Base-by-base conservation (phyloP, 2,113 vertebrate species). In the Pimephales promelas region DNA sequence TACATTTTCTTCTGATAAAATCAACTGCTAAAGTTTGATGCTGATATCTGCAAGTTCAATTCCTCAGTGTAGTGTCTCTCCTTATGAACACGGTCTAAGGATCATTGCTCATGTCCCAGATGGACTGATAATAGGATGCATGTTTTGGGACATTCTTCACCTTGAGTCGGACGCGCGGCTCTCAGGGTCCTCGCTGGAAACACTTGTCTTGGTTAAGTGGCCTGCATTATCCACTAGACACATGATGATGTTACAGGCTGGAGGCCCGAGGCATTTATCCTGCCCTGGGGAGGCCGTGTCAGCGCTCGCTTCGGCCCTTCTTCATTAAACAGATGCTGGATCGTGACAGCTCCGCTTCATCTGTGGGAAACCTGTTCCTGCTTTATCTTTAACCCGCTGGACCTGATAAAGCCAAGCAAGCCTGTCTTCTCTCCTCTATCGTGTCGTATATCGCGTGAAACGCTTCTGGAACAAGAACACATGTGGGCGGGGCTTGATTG, bases 101-200 rank as follows among this genome's bases (percentile, higher is more conserved):
- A 92, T 92, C 83, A 92, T 93, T 92, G 91, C 86, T 61, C 85
- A 82, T 24, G 26, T 82, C 82, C 49, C 68, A 20, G 62, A 81
- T 71, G 83, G 40, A 36, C 45, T 84, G 49, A 86, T 85, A 80
- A 89, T 88, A 83, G 86, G 83, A 90, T 87, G 86, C 88, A 57
- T 77, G 88, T 87, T 76, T 88, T 88, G 75, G 89, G 86, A 91
- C 89, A 93, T 93, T 88, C 87, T 88, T 92, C 90, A 93, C 89
- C 88, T 92, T 87, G 86, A 83, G 89, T 89, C n/a, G 83, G 89
- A 86, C 75, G 76, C 49, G 47, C 45, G 26, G 83, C 89, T 90
- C 88, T 91, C 87, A 76, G 89, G 88, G 85, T 87, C 86, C 87
- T 88, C 81, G 52, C 85, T 76, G 84, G 88, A 86, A 88, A 84